phyloP scores from a whole-genome alignment of 2,113 vertebrate genomes.

The Pithys albifrons region DNA sequence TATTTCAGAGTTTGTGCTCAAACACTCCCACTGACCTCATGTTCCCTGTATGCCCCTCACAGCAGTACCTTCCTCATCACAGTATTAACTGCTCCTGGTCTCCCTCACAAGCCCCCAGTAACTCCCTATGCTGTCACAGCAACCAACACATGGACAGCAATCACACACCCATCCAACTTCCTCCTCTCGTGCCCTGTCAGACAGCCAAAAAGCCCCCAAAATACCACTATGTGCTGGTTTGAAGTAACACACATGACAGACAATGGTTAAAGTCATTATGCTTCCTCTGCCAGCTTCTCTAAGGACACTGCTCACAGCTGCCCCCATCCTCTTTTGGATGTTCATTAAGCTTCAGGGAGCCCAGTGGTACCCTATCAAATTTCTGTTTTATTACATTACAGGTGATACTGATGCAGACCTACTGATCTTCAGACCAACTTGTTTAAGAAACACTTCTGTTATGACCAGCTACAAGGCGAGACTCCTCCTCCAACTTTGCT shows the following conservation, averaged over 20 bases:
- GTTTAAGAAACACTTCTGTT: neutral
- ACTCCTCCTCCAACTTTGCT: neutral
- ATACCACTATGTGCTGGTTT: neutral
- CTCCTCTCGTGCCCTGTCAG: fast-evolving
- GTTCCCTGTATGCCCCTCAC: neutral
- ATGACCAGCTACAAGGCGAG: neutral
- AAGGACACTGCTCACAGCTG: neutral
- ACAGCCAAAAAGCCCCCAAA: neutral
- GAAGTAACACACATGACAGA: neutral
- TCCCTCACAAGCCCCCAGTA: neutral
- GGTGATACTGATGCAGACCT: neutral
- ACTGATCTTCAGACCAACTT: neutral
- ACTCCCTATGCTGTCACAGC: neutral
- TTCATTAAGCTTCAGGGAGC: neutral
- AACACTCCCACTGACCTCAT: neutral
- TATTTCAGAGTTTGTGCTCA: neutral
- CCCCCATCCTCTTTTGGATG: neutral
- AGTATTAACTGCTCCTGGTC: neutral
- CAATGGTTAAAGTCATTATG: neutral
- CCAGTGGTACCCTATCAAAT: neutral
- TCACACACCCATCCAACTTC: neutral
- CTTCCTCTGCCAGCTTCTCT: neutral
- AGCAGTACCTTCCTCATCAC: neutral
- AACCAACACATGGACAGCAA: neutral
- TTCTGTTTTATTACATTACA: neutral